phyloP scores from a whole-genome alignment of 2,888 invertebrate species.

The Caradrina clavipalpis region DNA sequence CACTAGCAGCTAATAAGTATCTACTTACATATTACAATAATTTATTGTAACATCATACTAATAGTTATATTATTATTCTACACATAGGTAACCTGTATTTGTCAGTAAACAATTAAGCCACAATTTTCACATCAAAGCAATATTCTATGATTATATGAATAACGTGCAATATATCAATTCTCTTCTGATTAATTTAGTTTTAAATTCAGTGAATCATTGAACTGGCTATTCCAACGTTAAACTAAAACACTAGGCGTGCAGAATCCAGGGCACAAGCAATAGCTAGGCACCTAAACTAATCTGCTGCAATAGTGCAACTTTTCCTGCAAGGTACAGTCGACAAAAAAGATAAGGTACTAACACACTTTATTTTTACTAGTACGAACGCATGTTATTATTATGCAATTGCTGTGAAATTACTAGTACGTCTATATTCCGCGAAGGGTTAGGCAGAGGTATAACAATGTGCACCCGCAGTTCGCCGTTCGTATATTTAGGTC shows the following conservation, averaged over 20 bases:
- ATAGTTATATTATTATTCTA: background rate
- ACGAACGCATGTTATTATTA: background rate
- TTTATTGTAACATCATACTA: too few species aligned
- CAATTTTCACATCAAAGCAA: slow-evolving; percentile 9
- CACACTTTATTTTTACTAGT: background rate
- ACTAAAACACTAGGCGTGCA: slow-evolving; percentile 45
- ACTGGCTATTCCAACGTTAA: slow-evolving; percentile 27
- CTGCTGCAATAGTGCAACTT: slow-evolving; percentile 55
- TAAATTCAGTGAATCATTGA: slow-evolving; percentile 33
- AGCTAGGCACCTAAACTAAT: slow-evolving; percentile 59
- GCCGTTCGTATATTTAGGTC: too few species aligned
- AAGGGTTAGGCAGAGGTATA: too few species aligned
- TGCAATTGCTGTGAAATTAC: background rate
- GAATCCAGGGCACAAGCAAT: slow-evolving; percentile 46
- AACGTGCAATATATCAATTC: slow-evolving; percentile 1
- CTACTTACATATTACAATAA: too few species aligned
- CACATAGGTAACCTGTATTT: background rate
- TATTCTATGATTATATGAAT: background rate
- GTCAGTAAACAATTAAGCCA: slow-evolving; percentile 1
- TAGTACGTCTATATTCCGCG: too few species aligned
- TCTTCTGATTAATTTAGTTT: slow-evolving; percentile 14
- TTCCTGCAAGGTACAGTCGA: slow-evolving; percentile 45
- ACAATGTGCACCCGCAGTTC: too few species aligned
- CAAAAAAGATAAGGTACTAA: slow-evolving; percentile 2
- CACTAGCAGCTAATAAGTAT: too few species aligned